Evolutionary conservation across 1,140 invertebrate species (phyloP).

Genomic region (Drosophila sproati): DNA sequence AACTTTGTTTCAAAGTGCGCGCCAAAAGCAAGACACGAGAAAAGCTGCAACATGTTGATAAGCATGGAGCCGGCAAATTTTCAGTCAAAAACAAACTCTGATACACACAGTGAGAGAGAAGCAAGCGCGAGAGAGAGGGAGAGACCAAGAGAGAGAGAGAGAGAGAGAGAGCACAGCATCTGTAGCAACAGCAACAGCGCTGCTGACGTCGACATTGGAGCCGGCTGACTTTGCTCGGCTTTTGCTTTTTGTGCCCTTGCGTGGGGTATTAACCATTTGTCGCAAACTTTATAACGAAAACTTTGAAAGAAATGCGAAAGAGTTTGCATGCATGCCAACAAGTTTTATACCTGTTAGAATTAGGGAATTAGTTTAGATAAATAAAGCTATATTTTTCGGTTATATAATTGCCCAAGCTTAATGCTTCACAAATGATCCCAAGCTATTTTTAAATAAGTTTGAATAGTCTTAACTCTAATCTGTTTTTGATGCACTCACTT

Average conservation of each 20-base stretch:
- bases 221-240: conserved; percentile 38
- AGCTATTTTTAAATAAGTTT: too few species aligned
- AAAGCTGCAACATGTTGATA: conserved; percentile 53
- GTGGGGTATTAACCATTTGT: background rate
- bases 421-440: too few species aligned
- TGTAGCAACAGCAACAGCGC: conserved; percentile 23
- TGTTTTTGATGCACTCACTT: too few species aligned
- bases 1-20: conserved; percentile 46
- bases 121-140: background rate
- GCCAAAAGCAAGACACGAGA: conserved; percentile 28
- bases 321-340: too few species aligned
- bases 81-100: conserved; percentile 35
- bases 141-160: background rate
- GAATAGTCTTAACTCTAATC: too few species aligned
- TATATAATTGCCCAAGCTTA: too few species aligned
- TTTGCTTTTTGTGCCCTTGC: conserved; percentile 35
- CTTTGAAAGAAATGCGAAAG: background rate
- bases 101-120: background rate
- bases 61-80: conserved; percentile 44
- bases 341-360: too few species aligned
- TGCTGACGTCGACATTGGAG: conserved; percentile 48
- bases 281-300: background rate
- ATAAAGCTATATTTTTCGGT: too few species aligned
- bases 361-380: too few species aligned
- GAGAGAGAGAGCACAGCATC: conserved; percentile 43